Evolutionary conservation across 2,888 invertebrate species (phyloP), one percentile per base, ranked within the genome.

Genomic region (Cheilosia soror): DNA sequence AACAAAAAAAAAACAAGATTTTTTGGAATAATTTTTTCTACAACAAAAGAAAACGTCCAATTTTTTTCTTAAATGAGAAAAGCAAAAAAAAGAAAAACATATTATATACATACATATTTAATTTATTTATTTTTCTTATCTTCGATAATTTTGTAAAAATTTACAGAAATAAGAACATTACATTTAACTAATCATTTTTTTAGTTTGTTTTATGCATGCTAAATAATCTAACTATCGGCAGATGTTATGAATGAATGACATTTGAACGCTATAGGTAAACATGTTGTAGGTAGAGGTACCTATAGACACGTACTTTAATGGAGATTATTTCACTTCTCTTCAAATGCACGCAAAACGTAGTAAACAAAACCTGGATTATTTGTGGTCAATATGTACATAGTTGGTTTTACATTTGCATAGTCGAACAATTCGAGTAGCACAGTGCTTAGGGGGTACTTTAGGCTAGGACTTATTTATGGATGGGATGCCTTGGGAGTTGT

Each of bases 31-130:
- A 71, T 85, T 85, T 85, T 80, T 85, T 81, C 85, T 81, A 77
- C 66, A 81, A 85, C 68, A 73, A 84, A 85, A 83, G 71, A 81
- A 85, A 76, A 85, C 85, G 85, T 85, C 85, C 85, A 85, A 81
- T 77, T 85, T 84, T 37, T 81, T 85, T 85, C 81, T 85, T 47
- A 71, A 81, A 81, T n/a, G 65, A 80, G 60, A 78, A 73, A 63
- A 79, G 25, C 20, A 42, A 27, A 49, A 75, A 63, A 31, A 65
- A 65, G 44, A 42, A 33, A 66, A 27, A 37, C n/a, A 51, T 51
- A 51, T 51, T 51, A 51, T 51, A 31, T 72, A 60, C n/a, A 51
- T 51, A 42, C n/a, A 13, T 13, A 11, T 1, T n/a, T 72, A 51
- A 27, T 60, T 40, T 55, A 53, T 65, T 65, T 51, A 15, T 72